Evolutionary conservation across 2,888 invertebrate species (phyloP).

Genomic region (Steinernema scapterisci): DNA sequence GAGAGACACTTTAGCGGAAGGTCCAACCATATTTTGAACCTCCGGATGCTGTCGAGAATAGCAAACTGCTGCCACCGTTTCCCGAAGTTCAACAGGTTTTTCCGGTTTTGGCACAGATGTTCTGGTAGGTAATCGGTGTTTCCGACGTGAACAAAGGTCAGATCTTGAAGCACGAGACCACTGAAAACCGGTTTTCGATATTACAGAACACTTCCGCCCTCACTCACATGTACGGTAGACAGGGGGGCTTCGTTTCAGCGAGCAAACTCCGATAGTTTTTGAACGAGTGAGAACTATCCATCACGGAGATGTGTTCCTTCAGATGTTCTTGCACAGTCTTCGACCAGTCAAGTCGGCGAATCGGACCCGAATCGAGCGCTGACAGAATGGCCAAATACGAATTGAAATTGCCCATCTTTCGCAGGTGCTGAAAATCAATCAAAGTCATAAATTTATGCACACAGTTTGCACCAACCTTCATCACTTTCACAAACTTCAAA

Average conservation of each 20-base stretch:
- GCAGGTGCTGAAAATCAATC: slow-evolving; percentile 74
- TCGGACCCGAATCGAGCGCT: slow-evolving; percentile 92
- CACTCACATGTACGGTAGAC: slow-evolving; percentile 97
- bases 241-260: slow-evolving; percentile 92
- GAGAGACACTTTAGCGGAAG: slow-evolving; percentile 66
- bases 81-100: slow-evolving; percentile 82
- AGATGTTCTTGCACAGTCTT: slow-evolving; percentile 67
- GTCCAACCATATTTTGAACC: slow-evolving; percentile 88
- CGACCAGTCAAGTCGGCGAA: slow-evolving; percentile 79
- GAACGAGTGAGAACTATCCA: slow-evolving; percentile 97
- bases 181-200: slow-evolving; percentile 71
- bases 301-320: slow-evolving; percentile 88
- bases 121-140: slow-evolving; percentile 83
- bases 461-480: slow-evolving; percentile 75
- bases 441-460: background rate
- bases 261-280: slow-evolving; percentile 91
- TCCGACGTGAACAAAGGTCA: slow-evolving; percentile 97
- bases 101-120: slow-evolving; percentile 73
- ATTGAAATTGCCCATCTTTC: slow-evolving; percentile 97
- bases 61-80: slow-evolving; percentile 98
- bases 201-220: slow-evolving; percentile 9
- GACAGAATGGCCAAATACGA: slow-evolving; percentile 94
- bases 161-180: slow-evolving; percentile 94
- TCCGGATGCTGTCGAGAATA: slow-evolving; percentile 95
- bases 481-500: slow-evolving; percentile 85